Evolutionary conservation across 2,797 vertebrate species (phyloP).

Genomic region (Tenualosa thibaudeaui): DNA sequence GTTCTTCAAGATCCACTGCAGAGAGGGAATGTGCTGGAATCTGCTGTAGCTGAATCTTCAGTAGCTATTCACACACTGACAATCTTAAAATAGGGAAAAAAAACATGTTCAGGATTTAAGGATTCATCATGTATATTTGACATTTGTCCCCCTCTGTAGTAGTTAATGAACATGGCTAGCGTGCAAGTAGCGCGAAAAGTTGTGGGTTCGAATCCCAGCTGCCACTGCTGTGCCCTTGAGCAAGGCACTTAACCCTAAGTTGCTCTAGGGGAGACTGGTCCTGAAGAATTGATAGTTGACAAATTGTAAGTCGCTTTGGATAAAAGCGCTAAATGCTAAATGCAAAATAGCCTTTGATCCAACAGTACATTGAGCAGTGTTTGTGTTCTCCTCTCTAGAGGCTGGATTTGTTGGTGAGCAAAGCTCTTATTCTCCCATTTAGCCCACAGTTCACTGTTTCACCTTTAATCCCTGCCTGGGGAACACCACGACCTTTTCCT

Average conservation of each 20-base stretch:
- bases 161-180: no score
- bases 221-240: no score
- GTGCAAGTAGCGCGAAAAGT: no score
- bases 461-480: slow-evolving; percentile 23
- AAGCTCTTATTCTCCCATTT: not conserved
- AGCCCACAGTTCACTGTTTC: not conserved
- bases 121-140: not conserved
- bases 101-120: not conserved
- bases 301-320: no score
- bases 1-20: not conserved
- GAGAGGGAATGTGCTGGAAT: not conserved
- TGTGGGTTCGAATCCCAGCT: no score
- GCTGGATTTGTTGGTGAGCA: not conserved
- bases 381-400: not conserved
- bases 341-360: not conserved
- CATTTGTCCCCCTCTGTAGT: not conserved
- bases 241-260: no score
- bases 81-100: not conserved
- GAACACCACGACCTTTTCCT: slow-evolving; percentile 23
- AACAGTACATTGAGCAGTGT: not conserved
- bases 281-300: no score
- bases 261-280: no score
- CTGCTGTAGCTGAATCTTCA: not conserved
- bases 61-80: not conserved
- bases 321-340: no score